phyloP scores from a whole-genome alignment of 2,113 vertebrate genomes.

The Scalopus aquaticus region DNA sequence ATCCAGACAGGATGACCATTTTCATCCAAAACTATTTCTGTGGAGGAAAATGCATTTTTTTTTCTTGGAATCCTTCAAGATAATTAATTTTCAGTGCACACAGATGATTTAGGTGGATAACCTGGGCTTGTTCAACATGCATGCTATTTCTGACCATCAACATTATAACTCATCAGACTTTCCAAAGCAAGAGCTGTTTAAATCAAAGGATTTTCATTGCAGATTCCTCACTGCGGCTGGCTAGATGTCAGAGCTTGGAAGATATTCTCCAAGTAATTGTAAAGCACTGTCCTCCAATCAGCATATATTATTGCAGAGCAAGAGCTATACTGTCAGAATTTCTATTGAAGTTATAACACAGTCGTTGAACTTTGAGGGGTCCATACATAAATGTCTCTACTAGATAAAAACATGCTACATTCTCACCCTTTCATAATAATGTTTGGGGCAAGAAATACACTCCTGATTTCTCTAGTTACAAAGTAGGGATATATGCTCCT shows the following conservation, averaged over 20 bases:
- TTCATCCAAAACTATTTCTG: slow-evolving; percentile 8
- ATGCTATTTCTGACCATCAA: slow-evolving; percentile 33
- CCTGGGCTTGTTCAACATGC: slow-evolving; percentile 32
- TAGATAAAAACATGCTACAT: slow-evolving; percentile 2
- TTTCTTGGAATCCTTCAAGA: background rate
- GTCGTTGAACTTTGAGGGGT: slow-evolving; percentile 43
- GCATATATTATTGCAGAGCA: slow-evolving; percentile 52
- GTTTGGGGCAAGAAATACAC: slow-evolving; percentile 23
- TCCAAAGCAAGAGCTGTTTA: slow-evolving; percentile 49
- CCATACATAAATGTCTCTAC: slow-evolving; percentile 16
- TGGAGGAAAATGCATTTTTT: background rate
- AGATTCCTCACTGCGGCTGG: background rate
- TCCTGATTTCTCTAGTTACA: background rate
- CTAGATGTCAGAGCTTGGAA: slow-evolving; percentile 38
- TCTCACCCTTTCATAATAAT: background rate
- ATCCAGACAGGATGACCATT: background rate
- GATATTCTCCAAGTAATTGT: slow-evolving; percentile 43
- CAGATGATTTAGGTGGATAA: slow-evolving; percentile 38
- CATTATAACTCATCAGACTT: slow-evolving; percentile 54
- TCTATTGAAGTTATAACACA: slow-evolving; percentile 39
- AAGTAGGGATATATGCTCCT: background rate
- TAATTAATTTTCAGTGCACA: slow-evolving; percentile 39
- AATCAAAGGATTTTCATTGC: slow-evolving; percentile 54
- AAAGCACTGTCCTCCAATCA: slow-evolving; percentile 62
- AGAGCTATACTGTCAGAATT: slow-evolving; percentile 25